Base-by-base conservation (phyloP, 2,113 vertebrate species). In the Zosterops pallidus region DNA sequence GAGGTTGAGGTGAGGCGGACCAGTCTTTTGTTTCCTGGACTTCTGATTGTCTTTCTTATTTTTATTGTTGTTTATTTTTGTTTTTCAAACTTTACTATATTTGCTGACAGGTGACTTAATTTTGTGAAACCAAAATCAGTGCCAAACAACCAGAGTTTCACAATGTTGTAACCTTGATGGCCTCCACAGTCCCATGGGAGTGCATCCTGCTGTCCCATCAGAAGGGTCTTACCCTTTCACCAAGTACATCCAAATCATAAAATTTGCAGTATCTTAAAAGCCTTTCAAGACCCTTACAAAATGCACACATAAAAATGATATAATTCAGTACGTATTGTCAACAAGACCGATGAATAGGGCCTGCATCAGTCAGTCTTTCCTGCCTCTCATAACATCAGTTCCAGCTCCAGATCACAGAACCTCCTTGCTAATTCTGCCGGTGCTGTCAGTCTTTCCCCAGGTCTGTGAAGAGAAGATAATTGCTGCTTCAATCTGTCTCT, bases 391-490 rank as follows among this genome's bases (percentile, higher is more conserved):
- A 22, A 33, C 35, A 77, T 69, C 59, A 62, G 37, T 91, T 94
- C 53, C 79, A 74, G 75, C 59, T 74, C 59, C 63, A 53, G 37
- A 80, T 83, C 71, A 83, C 71, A 52, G 59, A 80, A 50, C 39
- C 26, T 83, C 68, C 71, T 63, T 41, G 68, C 56, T 91, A 89
- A 94, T 92, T 95, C 85, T 59, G 70, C 79, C 3, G 5, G 31
- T 26, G 1, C 46, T 94, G 85, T 88, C 95, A 89, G 79, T 67
- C 50, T 87, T 77, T 91, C 75, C 52, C 18, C 83, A 55, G n/a
- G 33, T 71, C 79, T 92, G 60, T 64, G 85, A 94, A 88, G 69
- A 77, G 84, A 94, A 91, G 82, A 80, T 81, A 94, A 95, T 80
- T 91, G 87, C 84, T 77, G 75, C 71, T 90, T 95, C 90, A 85